Conservation (phyloP, 2,113 vertebrate genomes). For the Halichoerus grypus region DNA sequence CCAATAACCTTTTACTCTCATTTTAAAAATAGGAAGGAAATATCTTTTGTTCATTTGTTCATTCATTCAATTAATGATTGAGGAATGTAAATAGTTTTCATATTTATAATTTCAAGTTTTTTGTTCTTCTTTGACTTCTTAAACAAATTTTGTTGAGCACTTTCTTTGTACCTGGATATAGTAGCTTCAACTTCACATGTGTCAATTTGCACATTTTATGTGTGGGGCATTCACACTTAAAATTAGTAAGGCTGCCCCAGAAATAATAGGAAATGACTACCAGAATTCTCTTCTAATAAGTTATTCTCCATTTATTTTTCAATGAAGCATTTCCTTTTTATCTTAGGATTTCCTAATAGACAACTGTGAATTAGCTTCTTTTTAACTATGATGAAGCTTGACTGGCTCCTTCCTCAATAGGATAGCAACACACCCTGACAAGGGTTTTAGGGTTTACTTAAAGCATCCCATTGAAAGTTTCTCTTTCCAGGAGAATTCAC, state of each 20-base stretch:
- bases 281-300: not conserved
- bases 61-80: not conserved
- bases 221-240: not conserved
- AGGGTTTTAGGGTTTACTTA: not conserved
- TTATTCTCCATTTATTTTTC: slow-evolving; percentile 15
- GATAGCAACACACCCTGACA: not conserved
- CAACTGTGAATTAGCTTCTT: not conserved
- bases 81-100: not conserved
- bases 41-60: not conserved
- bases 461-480: not conserved
- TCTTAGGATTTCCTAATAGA: not conserved
- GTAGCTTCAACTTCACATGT: not conserved
- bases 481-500: slow-evolving; percentile 1
- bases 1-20: not conserved
- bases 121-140: slow-evolving; percentile 5
- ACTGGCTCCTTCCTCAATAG: not conserved
- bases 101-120: not conserved
- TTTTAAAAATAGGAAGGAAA: not conserved
- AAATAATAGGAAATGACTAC: not conserved
- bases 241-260: not conserved
- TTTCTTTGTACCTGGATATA: not conserved
- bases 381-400: not conserved
- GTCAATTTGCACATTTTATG: not conserved
- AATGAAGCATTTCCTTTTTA: not conserved
- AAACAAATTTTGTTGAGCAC: slow-evolving; percentile 21